These are phyloP conservation scores for Saguinus midas DNA, from an alignment of 2,113 vertebrate genomes.

Conservation along the genomic window DNA sequence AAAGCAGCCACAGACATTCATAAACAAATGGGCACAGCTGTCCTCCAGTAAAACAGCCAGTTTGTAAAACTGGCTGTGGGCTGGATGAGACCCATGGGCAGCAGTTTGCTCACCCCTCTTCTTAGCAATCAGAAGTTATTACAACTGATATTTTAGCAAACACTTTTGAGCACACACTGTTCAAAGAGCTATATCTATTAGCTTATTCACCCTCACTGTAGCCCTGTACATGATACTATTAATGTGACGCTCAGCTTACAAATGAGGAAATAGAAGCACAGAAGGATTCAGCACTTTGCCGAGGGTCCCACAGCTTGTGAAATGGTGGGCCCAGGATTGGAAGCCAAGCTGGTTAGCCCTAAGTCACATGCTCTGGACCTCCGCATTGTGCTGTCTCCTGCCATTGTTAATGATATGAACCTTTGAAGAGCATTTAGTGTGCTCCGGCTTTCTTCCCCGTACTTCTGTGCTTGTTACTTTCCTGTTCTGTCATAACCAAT, in stretches of 20 bases:
- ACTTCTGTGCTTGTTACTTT: rapidly evolving
- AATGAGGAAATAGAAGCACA: neutral
- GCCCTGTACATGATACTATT: neutral
- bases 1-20: rapidly evolving
- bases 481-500: neutral
- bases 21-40: rapidly evolving
- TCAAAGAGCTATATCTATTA: neutral
- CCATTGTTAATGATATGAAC: rapidly evolving
- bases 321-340: neutral
- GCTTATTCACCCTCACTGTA: neutral
- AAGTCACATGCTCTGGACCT: too few species aligned
- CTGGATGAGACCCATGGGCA: rapidly evolving
- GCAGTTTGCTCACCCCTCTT: neutral
- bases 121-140: neutral
- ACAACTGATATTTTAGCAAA: neutral
- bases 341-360: neutral
- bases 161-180: neutral
- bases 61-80: rapidly evolving
- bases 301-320: too few species aligned
- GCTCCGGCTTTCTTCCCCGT: neutral
- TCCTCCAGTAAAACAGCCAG: rapidly evolving
- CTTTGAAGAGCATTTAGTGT: rapidly evolving
- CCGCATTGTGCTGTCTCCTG: rapidly evolving
- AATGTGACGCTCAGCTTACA: neutral
- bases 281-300: neutral